A percentile compares a stretch with the other conserved stretches of the same genome.
These are phyloP conservation scores for Porites rus DNA, from an alignment of 92 coral and sea anemone species.

Conservation along the genomic window DNA sequence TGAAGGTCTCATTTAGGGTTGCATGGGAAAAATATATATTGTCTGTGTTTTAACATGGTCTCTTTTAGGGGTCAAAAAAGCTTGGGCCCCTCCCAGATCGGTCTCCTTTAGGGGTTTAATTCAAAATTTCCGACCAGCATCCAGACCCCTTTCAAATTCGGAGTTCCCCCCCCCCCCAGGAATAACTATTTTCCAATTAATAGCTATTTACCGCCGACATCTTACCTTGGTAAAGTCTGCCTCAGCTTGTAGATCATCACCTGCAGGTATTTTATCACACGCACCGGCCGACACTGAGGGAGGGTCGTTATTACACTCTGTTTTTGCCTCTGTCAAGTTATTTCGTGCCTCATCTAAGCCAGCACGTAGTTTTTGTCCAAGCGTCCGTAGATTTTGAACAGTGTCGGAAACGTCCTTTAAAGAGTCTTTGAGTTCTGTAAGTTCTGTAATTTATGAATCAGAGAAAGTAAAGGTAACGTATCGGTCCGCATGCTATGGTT, in stretches of 20 bases:
- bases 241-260: slow-evolving; percentile 49
- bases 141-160: too few relatives aligned
- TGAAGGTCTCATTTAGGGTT: too few relatives aligned
- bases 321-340: slow-evolving; percentile 69
- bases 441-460: slow-evolving; percentile 55
- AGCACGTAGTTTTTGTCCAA: slow-evolving; percentile 61
- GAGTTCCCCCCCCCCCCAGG: too few relatives aligned
- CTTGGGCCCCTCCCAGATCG: too few relatives aligned
- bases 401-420: slow-evolving; percentile 71
- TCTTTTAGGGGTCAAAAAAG: too few relatives aligned
- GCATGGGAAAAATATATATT: too few relatives aligned
- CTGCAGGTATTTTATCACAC: slow-evolving; percentile 79
- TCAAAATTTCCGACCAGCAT: too few relatives aligned
- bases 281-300: slow-evolving; percentile 48
- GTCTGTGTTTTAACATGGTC: too few relatives aligned
- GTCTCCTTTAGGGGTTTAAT: too few relatives aligned
- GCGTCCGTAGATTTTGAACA: slow-evolving; percentile 64
- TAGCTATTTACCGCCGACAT: not conserved
- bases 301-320: slow-evolving; percentile 58
- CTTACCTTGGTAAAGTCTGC: slow-evolving; percentile 83
- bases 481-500: not conserved
- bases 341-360: slow-evolving; percentile 65
- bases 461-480: not conserved
- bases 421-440: slow-evolving; percentile 54
- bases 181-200: not conserved